phyloP scores from a whole-genome alignment of 2,113 vertebrate species.

The Coptodon rendalli region DNA sequence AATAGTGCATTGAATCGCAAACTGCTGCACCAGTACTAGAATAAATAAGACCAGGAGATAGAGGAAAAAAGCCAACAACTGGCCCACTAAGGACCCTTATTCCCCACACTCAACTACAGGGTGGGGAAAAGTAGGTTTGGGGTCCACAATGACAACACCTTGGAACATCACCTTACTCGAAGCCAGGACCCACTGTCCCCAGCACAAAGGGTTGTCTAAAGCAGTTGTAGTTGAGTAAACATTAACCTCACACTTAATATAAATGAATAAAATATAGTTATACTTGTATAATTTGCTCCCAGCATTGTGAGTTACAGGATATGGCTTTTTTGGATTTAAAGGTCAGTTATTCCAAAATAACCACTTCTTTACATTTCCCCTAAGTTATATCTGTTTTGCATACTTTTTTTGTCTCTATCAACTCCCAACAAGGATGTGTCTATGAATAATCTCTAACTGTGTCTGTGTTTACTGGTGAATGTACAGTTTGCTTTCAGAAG shows the following conservation, averaged over 20 bases:
- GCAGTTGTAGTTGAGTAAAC: not conserved
- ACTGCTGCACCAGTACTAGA: not conserved
- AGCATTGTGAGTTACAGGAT: not conserved
- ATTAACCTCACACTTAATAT: not conserved
- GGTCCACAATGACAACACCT: not conserved
- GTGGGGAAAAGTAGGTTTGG: not conserved
- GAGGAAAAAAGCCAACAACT: not conserved
- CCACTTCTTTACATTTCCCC: not conserved
- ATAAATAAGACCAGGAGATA: not conserved
- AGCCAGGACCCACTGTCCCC: not conserved
- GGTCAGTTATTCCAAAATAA: not conserved
- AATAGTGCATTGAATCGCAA: not conserved
- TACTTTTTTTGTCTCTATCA: not conserved
- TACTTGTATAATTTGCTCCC: not conserved
- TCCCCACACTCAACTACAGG: not conserved
- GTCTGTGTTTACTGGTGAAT: not conserved
- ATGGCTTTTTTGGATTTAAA: not conserved
- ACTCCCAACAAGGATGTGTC: not conserved
- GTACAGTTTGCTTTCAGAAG: not conserved
- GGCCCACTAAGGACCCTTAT: not conserved
- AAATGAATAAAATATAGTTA: not conserved
- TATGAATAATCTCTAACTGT: not conserved
- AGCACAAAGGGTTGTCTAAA: not conserved
- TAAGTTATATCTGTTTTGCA: not conserved
- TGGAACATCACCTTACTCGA: not conserved